phyloP scores from a whole-genome alignment of 2,888 invertebrate genomes.

The Chalcis sispes region DNA sequence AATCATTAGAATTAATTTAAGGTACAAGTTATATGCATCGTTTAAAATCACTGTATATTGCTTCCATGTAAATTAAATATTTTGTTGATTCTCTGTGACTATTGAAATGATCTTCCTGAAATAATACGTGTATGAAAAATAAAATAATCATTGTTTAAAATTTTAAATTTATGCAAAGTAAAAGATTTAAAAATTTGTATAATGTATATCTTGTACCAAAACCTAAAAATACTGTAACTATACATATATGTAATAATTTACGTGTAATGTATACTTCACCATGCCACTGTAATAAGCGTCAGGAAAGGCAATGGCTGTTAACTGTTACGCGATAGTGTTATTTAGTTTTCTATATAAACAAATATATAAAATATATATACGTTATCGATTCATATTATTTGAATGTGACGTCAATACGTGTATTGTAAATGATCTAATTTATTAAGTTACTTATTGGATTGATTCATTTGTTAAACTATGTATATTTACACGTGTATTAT shows the following conservation, averaged over 20 bases:
- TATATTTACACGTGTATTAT: slow-evolving; percentile 49
- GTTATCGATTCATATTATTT: slow-evolving; percentile 54
- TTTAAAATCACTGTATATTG: slow-evolving; percentile 33
- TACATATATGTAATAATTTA: slow-evolving; percentile 50
- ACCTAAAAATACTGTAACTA: slow-evolving; percentile 46
- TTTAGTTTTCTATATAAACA: slow-evolving; percentile 58
- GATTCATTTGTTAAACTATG: slow-evolving; percentile 47
- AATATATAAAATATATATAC: slow-evolving; percentile 50
- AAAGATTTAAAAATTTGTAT: slow-evolving; percentile 44
- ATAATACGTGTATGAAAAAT: slow-evolving; percentile 4
- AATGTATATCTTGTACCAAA: slow-evolving; percentile 59
- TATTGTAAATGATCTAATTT: slow-evolving; percentile 54
- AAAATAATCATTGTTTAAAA: slow-evolving; percentile 34
- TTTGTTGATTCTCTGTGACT: slow-evolving; percentile 33
- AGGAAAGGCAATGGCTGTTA: slow-evolving; percentile 56
- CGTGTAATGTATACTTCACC: slow-evolving; percentile 47
- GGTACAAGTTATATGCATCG: slow-evolving; percentile 50
- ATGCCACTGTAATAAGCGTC: slow-evolving; percentile 47
- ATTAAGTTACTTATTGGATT: slow-evolving; percentile 44
- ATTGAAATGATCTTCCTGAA: slow-evolving; percentile 46
- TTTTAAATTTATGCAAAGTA: slow-evolving; percentile 39
- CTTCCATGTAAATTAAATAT: slow-evolving; percentile 46
- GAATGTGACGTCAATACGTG: slow-evolving; percentile 45
- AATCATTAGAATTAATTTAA: slow-evolving; percentile 39
- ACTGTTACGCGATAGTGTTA: slow-evolving; percentile 58